phyloP scores from a whole-genome alignment of 2,888 invertebrate genomes.

The Pterostichus niger region DNA sequence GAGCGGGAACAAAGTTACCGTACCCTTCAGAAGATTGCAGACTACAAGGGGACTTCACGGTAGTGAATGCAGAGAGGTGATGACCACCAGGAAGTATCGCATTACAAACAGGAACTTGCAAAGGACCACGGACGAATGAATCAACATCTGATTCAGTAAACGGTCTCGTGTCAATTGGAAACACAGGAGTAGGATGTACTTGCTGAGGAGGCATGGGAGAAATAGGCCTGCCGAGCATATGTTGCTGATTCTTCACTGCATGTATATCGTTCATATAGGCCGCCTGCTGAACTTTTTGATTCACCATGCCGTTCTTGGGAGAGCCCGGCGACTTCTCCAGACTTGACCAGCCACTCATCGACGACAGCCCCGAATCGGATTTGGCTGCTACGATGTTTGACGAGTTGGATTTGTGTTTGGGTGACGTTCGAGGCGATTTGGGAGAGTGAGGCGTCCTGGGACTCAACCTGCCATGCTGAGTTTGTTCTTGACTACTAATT shows the following conservation, averaged over 20 bases:
- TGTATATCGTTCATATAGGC: constrained; percentile 58
- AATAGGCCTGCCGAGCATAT: constrained; percentile 67
- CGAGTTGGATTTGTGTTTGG: constrained; percentile 82
- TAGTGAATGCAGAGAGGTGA: constrained; percentile 79
- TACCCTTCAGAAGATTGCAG: constrained; percentile 77
- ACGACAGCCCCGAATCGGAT: constrained; percentile 92
- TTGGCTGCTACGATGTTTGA: constrained; percentile 86
- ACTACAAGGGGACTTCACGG: constrained; percentile 78
- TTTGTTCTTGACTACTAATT: constrained; percentile 73
- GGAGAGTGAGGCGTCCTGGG: constrained; percentile 83
- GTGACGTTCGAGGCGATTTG: constrained; percentile 86
- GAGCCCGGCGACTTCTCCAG: constrained; percentile 92
- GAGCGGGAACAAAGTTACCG: constrained; percentile 79
- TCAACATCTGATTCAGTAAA: constrained; percentile 81
- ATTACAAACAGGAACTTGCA: constrained; percentile 71
- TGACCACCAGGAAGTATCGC: constrained; percentile 77
- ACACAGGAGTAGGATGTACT: constrained; percentile 68
- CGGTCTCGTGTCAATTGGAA: constrained; percentile 76
- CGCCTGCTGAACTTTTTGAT: constrained; percentile 68
- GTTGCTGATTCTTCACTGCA: constrained; percentile 61
- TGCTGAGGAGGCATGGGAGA: constrained; percentile 69
- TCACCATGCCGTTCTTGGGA: constrained; percentile 80
- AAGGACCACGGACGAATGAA: constrained; percentile 74
- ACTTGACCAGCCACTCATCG: constrained; percentile 93
- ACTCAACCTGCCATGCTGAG: constrained; percentile 80